Evolutionary conservation across 92 coral and sea anemone species (phyloP).

Genomic region (Heteractis magnifica): DNA sequence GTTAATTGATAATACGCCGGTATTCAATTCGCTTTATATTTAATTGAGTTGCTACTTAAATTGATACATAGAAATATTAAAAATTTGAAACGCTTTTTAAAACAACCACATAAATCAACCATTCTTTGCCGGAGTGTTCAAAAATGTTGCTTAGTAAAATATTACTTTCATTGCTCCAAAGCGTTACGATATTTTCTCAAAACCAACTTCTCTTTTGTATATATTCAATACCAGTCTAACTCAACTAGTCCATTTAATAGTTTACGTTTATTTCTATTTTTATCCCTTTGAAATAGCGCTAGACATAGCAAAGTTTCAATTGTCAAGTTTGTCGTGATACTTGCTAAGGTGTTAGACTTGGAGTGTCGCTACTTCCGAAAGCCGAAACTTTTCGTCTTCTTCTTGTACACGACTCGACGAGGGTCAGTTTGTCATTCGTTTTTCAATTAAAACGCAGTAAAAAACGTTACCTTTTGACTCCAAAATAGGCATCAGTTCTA

Average conservation of each 20-base stretch:
- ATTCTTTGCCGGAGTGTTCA: neutral
- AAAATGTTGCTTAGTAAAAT: neutral
- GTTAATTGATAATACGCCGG: neutral
- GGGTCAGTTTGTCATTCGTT: neutral
- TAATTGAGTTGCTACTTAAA: neutral
- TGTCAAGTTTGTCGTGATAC: neutral
- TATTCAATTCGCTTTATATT: neutral
- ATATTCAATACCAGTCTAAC: no score
- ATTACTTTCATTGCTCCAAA: neutral
- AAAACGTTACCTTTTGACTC: no score
- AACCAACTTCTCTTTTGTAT: no score
- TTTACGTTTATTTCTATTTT: neutral
- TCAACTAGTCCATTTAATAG: no score
- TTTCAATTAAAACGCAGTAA: no score
- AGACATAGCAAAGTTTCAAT: neutral
- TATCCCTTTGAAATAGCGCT: neutral
- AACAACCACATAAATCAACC: neutral
- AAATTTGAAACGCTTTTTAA: neutral
- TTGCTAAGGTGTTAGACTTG: conserved; percentile 1
- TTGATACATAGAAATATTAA: neutral
- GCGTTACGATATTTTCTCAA: no score
- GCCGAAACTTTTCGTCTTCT: neutral
- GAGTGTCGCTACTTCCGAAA: neutral
- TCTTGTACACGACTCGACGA: neutral
- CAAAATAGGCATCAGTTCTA: no score